Evolutionary conservation across 2,113 vertebrate genomes (phyloP), one percentile per base, ranked within the genome.

Genomic region (Eolophus roseicapilla): DNA sequence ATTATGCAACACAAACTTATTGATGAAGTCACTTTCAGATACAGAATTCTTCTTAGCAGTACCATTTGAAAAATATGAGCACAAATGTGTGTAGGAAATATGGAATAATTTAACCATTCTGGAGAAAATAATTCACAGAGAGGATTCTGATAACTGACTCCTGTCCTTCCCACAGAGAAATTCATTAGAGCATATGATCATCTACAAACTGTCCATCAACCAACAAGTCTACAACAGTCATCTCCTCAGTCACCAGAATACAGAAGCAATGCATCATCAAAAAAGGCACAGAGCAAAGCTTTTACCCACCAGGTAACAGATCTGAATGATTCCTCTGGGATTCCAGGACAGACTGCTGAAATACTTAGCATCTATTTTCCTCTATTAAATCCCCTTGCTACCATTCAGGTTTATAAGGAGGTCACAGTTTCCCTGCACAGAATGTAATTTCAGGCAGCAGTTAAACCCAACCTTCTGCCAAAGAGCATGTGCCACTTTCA

Each of bases 401-500:
- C 59, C 70, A 17, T 33, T 64, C 52, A 65, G 37, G 18, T 69
- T 76, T 59, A 16, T 33, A 27, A 59, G 43, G 33, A 64, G 18
- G 43, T 35, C 2, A 9, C 0, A 55, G 44, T 2, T 60, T 10
- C 29, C 31, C 31, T 28, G 11, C 55, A 52, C 0, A 0, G 73
- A 88, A 39, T 2, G 1, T 8, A 16, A 31, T 31, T 64, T 88
- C 62, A 84, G 57, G 7, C 74, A 79, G 78, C 31, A 85, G 24
- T 52, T 85, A 88, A 87, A 71, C 35, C 37, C 64, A 74, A 37
- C 14, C 13, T 25, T 44, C 24, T 6, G 41, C 75, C 69, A 10
- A 68, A 52, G 49, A 73, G 20, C 52, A 62, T 3, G 0, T 0
- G 1, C 25, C 52, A 35, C 13, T 23, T 65, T 6, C 50, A 67